phyloP scores from a whole-genome alignment of 2,888 invertebrate species.

The Drosophila barbarae region DNA sequence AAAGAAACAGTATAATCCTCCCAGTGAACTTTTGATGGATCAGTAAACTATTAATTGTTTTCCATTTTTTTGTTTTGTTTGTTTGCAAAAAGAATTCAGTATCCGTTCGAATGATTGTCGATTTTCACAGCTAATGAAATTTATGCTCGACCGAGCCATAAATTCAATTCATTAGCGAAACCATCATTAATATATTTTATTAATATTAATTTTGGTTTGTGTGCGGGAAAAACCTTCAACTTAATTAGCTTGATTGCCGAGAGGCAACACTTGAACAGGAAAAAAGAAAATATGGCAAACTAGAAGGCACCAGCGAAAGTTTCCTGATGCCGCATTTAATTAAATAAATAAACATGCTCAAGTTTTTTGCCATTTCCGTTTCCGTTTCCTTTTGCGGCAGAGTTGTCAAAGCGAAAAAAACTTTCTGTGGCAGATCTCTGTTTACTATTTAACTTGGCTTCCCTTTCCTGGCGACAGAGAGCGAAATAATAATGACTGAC shows the following conservation, averaged over 20 bases:
- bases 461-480: slow-evolving; percentile 32
- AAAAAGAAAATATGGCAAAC: slow-evolving; percentile 9
- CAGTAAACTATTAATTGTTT: slow-evolving; percentile 7
- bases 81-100: not conserved
- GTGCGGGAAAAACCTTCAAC: slow-evolving; percentile 34
- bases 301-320: slow-evolving; percentile 43
- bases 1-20: not conserved
- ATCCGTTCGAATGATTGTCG: slow-evolving; percentile 14
- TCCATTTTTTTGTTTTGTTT: not conserved
- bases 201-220: slow-evolving; percentile 33
- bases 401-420: slow-evolving; percentile 52
- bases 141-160: slow-evolving; percentile 9
- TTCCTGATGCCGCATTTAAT: slow-evolving; percentile 62
- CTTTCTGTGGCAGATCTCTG: slow-evolving; percentile 39
- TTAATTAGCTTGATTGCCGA: slow-evolving; percentile 45
- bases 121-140: slow-evolving; percentile 23
- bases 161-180: slow-evolving; percentile 30
- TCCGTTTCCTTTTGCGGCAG: slow-evolving; percentile 15
- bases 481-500: slow-evolving; percentile 58
- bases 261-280: slow-evolving; percentile 7
- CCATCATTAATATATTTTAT: slow-evolving; percentile 39
- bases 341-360: slow-evolving; percentile 62
- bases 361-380: slow-evolving; percentile 49
- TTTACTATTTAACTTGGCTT: slow-evolving; percentile 28
- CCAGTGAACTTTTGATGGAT: slow-evolving; percentile 3